Evolutionary conservation across 1,140 invertebrate genomes (phyloP), one percentile per base, ranked within the genome.

Genomic region (Homalodisca vitripennis): DNA sequence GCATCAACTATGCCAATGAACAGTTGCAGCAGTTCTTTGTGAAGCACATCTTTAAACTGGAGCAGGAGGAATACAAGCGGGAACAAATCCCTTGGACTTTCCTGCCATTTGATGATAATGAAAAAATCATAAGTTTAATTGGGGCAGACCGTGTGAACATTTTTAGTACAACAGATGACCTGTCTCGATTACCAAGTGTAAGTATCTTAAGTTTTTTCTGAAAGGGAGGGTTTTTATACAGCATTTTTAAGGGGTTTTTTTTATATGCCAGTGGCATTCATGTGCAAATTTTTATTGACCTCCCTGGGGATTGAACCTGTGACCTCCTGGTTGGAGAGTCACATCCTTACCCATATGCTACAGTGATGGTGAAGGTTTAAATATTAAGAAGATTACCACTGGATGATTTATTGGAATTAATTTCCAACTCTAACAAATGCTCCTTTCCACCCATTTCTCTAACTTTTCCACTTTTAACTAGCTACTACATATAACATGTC

Each of bases 1-100:
- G 95, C 79, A 98, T 98, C 71, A 98, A 98, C 82, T 98, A 94
- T 81, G 94, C 97, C 2, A 98, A 98, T 80, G 97, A 98, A 83
- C 94, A 95, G 80, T 82, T 98, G 17, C 96, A 98, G 79, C 97
- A 98, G 79, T 98, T 98, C 79, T 98, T 98, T 79, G 93, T 98
- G 0, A 86, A 89, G 46, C 94, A 98, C 77, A 96, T 98, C 76
- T 98, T 98, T 78, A 95, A 98, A 83, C 81, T 98, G 76, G 96
- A 98, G 79, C 92, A 97, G 80, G 91, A 94, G 73, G 94, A 97
- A 80, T 98, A 98, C 77, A 89, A 90, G 72, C 84, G 88, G 69
- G 95, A 98, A 80, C 89, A 89, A 14, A 97, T 98, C 73, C 91
- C 87, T 74, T 98, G 95, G 95, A 84, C 89, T 66, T 91, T 95